Evolutionary conservation across 1,140 invertebrate genomes (phyloP).

Genomic region (Leptinotarsa texana): DNA sequence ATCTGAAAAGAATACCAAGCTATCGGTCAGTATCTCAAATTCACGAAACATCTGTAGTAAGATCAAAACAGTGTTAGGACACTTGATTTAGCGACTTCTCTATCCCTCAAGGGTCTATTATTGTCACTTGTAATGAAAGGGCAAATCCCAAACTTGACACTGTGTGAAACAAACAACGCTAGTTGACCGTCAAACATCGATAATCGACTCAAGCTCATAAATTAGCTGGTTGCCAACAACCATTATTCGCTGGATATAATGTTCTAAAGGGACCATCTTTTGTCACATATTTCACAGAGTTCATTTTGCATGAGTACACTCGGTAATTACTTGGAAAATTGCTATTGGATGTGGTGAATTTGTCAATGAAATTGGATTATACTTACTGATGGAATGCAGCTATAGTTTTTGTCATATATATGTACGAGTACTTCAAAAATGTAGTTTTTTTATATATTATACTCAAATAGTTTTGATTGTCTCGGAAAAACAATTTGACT

Average conservation of each 20-base stretch:
- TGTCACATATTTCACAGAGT: conserved; percentile 36
- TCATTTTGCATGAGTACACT: conserved; percentile 23
- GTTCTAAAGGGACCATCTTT: conserved; percentile 38
- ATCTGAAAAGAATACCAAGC: no score
- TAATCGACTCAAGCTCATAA: conserved; percentile 43
- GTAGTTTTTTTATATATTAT: no score
- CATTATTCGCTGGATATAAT: conserved; percentile 39
- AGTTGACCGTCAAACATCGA: conserved; percentile 43
- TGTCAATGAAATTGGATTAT: no score
- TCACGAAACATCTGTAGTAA: background rate
- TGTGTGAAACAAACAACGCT: conserved; percentile 29
- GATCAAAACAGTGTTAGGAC: background rate
- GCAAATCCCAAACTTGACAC: conserved; percentile 38
- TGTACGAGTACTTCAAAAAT: no score
- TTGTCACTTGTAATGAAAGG: conserved; percentile 41
- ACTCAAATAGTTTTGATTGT: no score
- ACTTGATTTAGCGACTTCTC: background rate
- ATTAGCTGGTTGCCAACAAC: conserved; percentile 42
- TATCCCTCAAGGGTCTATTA: background rate
- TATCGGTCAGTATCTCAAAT: background rate
- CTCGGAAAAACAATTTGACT: no score
- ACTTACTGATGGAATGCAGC: no score
- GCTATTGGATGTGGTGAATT: background rate
- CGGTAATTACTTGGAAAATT: conserved; percentile 22
- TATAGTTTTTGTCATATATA: no score